Base-by-base conservation (phyloP, 2,888 invertebrate species). In the Synergus itoensis region DNA sequence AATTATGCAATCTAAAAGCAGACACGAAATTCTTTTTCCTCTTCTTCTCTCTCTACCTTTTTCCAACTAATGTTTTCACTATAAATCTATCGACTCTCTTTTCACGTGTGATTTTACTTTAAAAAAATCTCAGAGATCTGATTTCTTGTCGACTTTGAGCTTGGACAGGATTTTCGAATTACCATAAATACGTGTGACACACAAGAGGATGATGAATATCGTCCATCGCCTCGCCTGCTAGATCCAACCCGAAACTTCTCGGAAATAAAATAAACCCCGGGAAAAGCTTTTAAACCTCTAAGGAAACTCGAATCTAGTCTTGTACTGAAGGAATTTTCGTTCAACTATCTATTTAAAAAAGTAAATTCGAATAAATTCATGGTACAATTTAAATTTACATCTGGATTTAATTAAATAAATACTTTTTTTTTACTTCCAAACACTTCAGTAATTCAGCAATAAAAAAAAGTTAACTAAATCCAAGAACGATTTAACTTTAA, bases 131-230 rank as follows among this genome's bases (percentile, higher is more conserved):
- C 65, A 41, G n/a, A 41, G 40, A 41, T 18, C 41, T 41, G 40
- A 1, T 43, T 65, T 43, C 18, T 65, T 41, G 45, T 14, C 21
- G 69, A 73, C 69, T 48, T 69, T 73, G 40, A 53, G 53, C 73
- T 57, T 73, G 40, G 53, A 53, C 73, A 57, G 73, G 53, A 73
- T 73, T 73, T 73, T 73, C 73, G 53, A 73, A 73, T 73, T 73
- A 73, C 73, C 53, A 48, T 73, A 73, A 73, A 73, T 57, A 73
- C 73, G 73, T 73, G 40, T 73, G 73, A 73, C 73, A 57, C 53
- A 73, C 53, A 73, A 73, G 9, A 73, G 53, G 40, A 53, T 73
- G 53, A 53, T 57, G 73, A 53, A 57, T 40, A 73, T 73, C 73
- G 53, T 73, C 53, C 36, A 73, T 28, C 36, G 73, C 53, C 48